Conservation (phyloP, 2,113 vertebrate species). For the Dasyprocta punctata region DNA sequence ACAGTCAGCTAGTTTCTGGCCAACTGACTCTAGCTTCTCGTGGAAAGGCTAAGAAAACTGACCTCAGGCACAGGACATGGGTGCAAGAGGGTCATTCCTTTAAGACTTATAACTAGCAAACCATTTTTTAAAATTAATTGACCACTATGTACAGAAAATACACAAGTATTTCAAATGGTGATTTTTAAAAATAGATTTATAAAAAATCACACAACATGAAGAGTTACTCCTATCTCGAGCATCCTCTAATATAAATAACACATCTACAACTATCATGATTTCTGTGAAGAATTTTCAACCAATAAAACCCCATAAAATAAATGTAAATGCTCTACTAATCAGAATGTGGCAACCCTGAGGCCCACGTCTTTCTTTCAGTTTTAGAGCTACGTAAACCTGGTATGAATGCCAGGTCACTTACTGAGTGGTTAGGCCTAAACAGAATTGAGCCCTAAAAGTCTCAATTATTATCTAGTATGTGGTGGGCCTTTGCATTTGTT, state of each 20-base stretch:
- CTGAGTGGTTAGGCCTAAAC: not conserved
- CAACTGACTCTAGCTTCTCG: not conserved
- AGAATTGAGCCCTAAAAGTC: not conserved
- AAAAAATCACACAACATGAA: not conserved
- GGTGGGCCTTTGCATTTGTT: not conserved
- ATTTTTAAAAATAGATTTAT: not conserved
- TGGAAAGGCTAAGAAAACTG: not conserved
- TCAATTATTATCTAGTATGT: not conserved
- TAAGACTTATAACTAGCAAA: slow-evolving; percentile 19
- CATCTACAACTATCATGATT: not conserved
- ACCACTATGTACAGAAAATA: not conserved
- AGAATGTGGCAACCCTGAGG: not conserved
- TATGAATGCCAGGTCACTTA: not conserved
- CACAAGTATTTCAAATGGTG: not conserved
- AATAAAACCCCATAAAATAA: not conserved
- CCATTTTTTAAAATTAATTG: not conserved
- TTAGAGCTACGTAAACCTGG: not conserved
- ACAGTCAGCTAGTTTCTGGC: not conserved
- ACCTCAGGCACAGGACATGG: not conserved
- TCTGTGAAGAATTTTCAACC: not conserved
- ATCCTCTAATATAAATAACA: not conserved
- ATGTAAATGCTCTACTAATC: not conserved
- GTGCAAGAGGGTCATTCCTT: not conserved
- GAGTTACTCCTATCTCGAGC: not conserved
- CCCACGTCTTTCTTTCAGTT: not conserved